These are phyloP conservation scores for Mus spicilegus DNA, from an alignment of 2,113 vertebrate species.

Conservation along the genomic window DNA sequence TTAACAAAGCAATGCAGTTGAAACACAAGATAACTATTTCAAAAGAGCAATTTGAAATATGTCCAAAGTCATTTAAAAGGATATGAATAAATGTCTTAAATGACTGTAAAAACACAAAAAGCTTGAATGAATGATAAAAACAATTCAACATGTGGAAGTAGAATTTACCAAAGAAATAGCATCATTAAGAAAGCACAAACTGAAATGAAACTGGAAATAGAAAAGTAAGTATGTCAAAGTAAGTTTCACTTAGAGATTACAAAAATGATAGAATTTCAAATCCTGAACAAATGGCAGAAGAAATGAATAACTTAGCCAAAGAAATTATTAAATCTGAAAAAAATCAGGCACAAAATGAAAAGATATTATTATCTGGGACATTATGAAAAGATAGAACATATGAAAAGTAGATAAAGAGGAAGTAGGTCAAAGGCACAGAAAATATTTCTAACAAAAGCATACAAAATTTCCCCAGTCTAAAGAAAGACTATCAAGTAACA, in stretches of 20 bases:
- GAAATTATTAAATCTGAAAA: not conserved
- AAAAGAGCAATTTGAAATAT: not conserved
- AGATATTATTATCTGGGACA: too few species aligned
- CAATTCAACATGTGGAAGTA: not conserved
- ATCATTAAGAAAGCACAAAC: not conserved
- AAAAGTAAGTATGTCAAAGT: not conserved
- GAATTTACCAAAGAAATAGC: not conserved
- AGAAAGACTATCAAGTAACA: not conserved
- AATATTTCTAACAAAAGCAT: slow-evolving; percentile 2
- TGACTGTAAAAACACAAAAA: not conserved
- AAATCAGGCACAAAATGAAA: not conserved
- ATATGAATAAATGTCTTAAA: not conserved
- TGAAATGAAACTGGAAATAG: not conserved
- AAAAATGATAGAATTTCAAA: not conserved
- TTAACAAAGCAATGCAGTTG: not conserved
- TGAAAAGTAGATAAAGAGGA: not conserved
- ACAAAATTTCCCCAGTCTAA: not conserved
- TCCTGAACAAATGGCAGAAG: not conserved
- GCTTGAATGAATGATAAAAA: not conserved
- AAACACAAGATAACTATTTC: not conserved
- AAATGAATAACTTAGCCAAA: not conserved
- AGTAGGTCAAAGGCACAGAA: not conserved
- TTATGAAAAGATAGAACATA: not conserved
- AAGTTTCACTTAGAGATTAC: not conserved
- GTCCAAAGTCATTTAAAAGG: not conserved